Evolutionary conservation across 2,888 invertebrate species (phyloP).

Genomic region (Rosalia funebris): DNA sequence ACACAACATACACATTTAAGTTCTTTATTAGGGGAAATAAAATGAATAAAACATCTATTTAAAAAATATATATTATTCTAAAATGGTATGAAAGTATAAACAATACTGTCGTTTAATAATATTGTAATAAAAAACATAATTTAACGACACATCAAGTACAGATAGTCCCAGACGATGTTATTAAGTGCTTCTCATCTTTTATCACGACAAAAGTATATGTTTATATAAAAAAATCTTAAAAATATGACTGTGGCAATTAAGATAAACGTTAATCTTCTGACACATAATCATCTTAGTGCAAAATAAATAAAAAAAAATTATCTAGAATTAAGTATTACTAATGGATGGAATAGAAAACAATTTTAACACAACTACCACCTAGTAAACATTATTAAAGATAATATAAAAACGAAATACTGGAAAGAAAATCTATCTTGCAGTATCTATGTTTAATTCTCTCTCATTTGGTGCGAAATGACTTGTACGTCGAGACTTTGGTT

Average conservation of each 20-base stretch:
- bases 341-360: constrained; percentile 20
- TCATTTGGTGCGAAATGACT: too few species aligned
- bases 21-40: neutral
- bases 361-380: too few species aligned
- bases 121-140: neutral
- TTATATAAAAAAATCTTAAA: neutral
- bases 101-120: too few species aligned
- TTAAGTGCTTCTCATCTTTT: too few species aligned
- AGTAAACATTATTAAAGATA: too few species aligned
- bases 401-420: too few species aligned
- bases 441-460: too few species aligned
- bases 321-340: constrained; percentile 15
- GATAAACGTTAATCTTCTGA: neutral
- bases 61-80: neutral
- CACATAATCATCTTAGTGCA: neutral
- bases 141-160: neutral
- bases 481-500: too few species aligned
- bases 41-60: neutral
- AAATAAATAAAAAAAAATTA: constrained; percentile 1
- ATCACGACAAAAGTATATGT: too few species aligned
- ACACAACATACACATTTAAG: too few species aligned
- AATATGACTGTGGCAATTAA: too few species aligned
- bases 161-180: neutral
- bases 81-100: neutral
- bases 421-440: too few species aligned